Percentiles rank a stretch among this genome's conserved stretches.
Conservation (phyloP, 2,113 vertebrate genomes). For the Mustela lutreola region DNA sequence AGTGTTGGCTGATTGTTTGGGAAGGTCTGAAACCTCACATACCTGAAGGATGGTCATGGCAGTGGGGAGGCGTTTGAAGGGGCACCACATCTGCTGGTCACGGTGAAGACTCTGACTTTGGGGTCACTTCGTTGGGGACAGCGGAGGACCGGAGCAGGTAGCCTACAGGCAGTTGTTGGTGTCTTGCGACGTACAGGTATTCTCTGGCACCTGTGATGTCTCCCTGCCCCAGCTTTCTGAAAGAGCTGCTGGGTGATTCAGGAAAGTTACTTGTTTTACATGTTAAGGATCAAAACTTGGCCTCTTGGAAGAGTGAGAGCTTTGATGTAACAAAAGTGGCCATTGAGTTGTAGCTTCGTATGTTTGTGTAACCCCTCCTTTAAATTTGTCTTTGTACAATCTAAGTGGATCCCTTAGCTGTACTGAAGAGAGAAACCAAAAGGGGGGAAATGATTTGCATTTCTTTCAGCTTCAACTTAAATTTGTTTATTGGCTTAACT, state of each 20-base stretch:
- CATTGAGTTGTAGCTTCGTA: not conserved
- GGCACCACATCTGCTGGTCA: not conserved
- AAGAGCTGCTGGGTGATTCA: slow-evolving; percentile 39
- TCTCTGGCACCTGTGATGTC: not conserved
- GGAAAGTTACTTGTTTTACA: not conserved
- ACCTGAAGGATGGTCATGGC: not conserved
- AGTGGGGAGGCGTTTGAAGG: not conserved
- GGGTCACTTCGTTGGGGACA: not conserved
- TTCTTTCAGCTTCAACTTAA: slow-evolving; percentile 64
- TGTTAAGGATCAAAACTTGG: slow-evolving; percentile 48
- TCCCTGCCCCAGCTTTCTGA: not conserved
- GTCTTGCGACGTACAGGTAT: not conserved
- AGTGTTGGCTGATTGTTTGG: not conserved
- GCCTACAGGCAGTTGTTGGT: not conserved
- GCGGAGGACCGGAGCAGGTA: not conserved
- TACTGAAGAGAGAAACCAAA: not conserved
- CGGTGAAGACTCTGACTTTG: not conserved
- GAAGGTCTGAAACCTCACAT: not conserved
- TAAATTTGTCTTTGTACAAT: slow-evolving; percentile 1
- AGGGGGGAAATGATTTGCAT: slow-evolving; percentile 36
- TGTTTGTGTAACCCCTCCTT: slow-evolving; percentile 49
- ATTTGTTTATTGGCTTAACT: slow-evolving; percentile 64
- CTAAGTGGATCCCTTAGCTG: not conserved
- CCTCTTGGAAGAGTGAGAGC: not conserved
- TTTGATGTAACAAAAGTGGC: slow-evolving; percentile 49